Base-by-base conservation (phyloP, 2,113 vertebrate species). In the Thalassarche chlororhynchos region DNA sequence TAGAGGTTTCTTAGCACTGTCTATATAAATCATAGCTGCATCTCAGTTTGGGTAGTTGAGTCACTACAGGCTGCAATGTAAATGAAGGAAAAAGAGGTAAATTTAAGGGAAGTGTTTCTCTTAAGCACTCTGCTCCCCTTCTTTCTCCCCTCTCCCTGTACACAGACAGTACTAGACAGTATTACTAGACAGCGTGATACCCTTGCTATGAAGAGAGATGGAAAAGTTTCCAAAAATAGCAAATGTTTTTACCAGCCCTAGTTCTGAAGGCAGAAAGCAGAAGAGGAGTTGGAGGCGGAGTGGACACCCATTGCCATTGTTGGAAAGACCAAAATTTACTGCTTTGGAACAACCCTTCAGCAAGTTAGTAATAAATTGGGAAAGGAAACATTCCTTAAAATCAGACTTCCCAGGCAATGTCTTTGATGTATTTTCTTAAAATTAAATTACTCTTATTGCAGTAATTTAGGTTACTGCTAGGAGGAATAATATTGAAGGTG, bases 1-100 rank as follows among this genome's bases (percentile, higher is more conserved):
- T 92, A 57, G 92, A 86, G 90, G 70, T 78, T 97, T 89, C 90
- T 84, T 87, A 89, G 79, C 60, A 38, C 52, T 93, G 64, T 65
- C 90, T 64, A 5, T 86, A n/a, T 93, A 70, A 97, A 95, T 93
- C 65, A n/a, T 38, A 62, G 66, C 85, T 85, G 72, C 55, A 62
- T 94, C 87, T 85, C 78, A 55, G 79, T 65, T 80, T 44, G 75
- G 21, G 26, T 25, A 69, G 71, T 64, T 81, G 64, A 86, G 82
- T 89, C 71, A 23, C 87, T 93, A 58, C 66, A 90, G 66, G 65
- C 87, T 97, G 90, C 76, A 71, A 44, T 65, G 77, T 64, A 89
- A 94, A 91, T 87, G 86, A 81, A 75, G 64, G 69, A 85, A 70
- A 72, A 89, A 49, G 54, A 86, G 29, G 46, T 4, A 40, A 83